These are phyloP conservation scores for Drosophila pegasa DNA, from an alignment of 2,888 invertebrate species.

Conservation along the genomic window DNA sequence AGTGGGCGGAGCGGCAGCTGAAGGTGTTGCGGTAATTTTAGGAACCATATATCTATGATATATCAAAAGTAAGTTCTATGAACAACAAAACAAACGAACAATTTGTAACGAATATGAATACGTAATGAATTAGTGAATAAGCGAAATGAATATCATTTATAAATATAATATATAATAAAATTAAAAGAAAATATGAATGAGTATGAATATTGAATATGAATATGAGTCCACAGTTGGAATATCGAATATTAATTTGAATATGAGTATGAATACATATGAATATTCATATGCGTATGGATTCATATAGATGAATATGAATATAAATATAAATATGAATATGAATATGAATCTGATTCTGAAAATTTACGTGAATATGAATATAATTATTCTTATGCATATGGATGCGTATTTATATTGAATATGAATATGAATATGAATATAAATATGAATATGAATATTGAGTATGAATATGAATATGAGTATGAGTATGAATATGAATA, in stretches of 20 bases:
- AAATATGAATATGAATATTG: background rate
- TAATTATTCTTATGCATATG: background rate
- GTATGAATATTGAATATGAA: background rate
- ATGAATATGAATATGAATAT: background rate
- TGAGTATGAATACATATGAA: conserved; percentile 1
- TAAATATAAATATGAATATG: conserved; percentile 5
- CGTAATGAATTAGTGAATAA: conserved; percentile 11
- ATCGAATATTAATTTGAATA: background rate
- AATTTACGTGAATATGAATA: background rate
- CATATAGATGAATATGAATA: background rate
- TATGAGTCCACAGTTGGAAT: background rate
- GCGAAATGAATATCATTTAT: conserved; percentile 9
- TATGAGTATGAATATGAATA: background rate
- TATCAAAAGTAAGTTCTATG: conserved; percentile 98
- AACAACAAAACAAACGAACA: conserved; percentile 86
- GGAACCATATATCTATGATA: conserved; percentile 99
- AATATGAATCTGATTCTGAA: background rate
- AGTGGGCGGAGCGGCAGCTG: conserved; percentile 46
- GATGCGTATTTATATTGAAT: no score
- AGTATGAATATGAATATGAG: background rate
- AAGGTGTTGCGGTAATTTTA: conserved; percentile 89
- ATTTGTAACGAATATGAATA: conserved; percentile 56
- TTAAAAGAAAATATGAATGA: background rate
- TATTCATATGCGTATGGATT: background rate
- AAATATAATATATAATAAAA: background rate